Base-by-base conservation (phyloP, 2,888 invertebrate genomes). In the Neocrepidodera transversa region DNA sequence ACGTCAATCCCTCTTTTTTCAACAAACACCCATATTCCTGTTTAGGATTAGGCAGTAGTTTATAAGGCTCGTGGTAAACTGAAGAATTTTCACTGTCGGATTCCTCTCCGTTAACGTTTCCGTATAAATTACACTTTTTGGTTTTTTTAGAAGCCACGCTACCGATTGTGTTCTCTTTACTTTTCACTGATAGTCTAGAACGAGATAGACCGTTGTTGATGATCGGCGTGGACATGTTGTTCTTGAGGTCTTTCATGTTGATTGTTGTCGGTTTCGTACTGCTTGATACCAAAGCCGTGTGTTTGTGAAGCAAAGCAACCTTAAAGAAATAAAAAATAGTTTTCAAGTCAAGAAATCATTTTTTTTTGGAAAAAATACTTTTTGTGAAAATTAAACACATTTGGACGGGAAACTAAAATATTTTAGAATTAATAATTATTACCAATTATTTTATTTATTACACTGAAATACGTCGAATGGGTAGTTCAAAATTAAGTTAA, bases 291-390 rank as follows among this genome's bases (percentile, higher is more conserved):
- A 85, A 74, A 0, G 84, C 84, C 6, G 85, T 84, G 75, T 86
- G 86, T 69, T 86, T 86, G 74, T 86, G 86, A 26, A 87, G 78
- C 1, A 87, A 80, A 1, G 86, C 86, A 3, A 86, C 85, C 68
- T 68, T 17, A 6, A 47, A 55, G 2, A 38, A 32, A 6, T 23
- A 23, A n/a, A n/a, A n/a, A n/a, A n/a, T n/a, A n/a, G n/a, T n/a
- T n/a, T n/a, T n/a, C n/a, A n/a, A n/a, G n/a, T n/a, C n/a, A n/a
- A n/a, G n/a, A n/a, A n/a, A n/a, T n/a, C n/a, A n/a, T n/a, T n/a
- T n/a, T n/a, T n/a, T n/a, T n/a, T n/a, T n/a, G n/a, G n/a, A n/a
- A n/a, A n/a, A n/a, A n/a, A n/a, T n/a, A n/a, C n/a, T n/a, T n/a
- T n/a, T n/a, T n/a, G n/a, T n/a, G n/a, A n/a, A n/a, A n/a, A n/a